phyloP scores from a whole-genome alignment of 1,140 invertebrate genomes.

The Druon quercuslanigerum region DNA sequence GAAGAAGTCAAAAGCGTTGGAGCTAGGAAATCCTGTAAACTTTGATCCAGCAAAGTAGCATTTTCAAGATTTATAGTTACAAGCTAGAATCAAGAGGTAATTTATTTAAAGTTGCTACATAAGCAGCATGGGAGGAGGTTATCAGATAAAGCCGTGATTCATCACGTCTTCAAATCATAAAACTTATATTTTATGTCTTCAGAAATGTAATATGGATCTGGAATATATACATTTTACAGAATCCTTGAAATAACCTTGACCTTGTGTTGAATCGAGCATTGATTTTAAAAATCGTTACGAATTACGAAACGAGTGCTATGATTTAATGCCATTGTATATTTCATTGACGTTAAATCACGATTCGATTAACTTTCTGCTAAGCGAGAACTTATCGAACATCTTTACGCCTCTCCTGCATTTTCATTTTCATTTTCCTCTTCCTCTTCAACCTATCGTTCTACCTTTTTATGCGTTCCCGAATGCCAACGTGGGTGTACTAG shows the following conservation, averaged over 20 bases:
- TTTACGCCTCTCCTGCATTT: conserved; percentile 56
- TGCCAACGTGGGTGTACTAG: conserved; percentile 51
- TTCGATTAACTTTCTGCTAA: conserved; percentile 57
- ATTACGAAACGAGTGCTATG: conserved; percentile 27
- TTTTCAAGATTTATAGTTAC: conserved; percentile 7
- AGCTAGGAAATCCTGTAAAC: neutral
- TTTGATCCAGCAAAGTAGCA: neutral
- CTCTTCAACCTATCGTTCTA: conserved; percentile 40
- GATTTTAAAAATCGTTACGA: neutral
- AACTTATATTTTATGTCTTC: too few species aligned
- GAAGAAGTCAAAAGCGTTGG: conserved; percentile 1
- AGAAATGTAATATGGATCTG: too few species aligned
- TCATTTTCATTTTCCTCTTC: conserved; percentile 50
- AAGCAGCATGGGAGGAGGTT: conserved; percentile 13
- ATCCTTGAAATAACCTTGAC: neutral
- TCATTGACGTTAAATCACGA: conserved; percentile 56
- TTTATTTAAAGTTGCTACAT: conserved; percentile 13
- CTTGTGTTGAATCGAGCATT: neutral
- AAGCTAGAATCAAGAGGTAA: conserved; percentile 25
- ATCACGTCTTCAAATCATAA: too few species aligned
- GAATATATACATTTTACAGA: too few species aligned
- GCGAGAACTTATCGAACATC: conserved; percentile 55
- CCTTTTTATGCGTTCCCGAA: conserved; percentile 39
- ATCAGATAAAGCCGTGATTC: neutral
- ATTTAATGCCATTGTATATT: conserved; percentile 40